These are phyloP conservation scores for Arbacia lixula DNA, from an alignment of 53 echinoderm and acorn worm genomes.

Conservation along the genomic window DNA sequence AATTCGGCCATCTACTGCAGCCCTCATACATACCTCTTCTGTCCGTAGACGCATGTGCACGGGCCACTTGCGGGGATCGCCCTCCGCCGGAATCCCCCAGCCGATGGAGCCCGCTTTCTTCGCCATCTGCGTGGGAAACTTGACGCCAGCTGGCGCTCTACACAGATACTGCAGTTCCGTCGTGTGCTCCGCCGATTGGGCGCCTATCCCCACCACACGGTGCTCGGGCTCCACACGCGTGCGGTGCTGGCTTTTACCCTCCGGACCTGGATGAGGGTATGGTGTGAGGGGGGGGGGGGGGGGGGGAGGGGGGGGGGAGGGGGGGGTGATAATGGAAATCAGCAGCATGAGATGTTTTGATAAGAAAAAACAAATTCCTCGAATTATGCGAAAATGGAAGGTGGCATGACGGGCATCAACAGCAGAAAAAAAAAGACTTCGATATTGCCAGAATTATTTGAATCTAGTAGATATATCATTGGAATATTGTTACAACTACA, in stretches of 20 bases:
- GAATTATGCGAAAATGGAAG: no score
- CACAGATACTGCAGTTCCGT: conserved; percentile 71
- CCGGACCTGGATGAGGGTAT: conserved; percentile 68
- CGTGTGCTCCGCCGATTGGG: conserved; percentile 58
- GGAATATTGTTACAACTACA: no score
- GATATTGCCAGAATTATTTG: no score
- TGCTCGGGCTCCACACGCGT: conserved; percentile 45
- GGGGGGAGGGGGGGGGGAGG: no score
- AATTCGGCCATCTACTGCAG: no score
- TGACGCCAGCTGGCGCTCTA: conserved; percentile 62
- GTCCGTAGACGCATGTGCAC: conserved; percentile 72
- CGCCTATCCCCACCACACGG: conserved; percentile 63
- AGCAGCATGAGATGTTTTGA: no score
- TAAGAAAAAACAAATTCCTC: no score
- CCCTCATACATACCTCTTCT: conserved; percentile 57
- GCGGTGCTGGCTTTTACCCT: conserved; percentile 68
- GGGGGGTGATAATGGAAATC: no score
- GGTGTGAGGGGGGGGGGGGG: no score
- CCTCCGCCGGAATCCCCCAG: conserved; percentile 74
- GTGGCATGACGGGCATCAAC: no score
- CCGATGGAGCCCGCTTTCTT: conserved; percentile 76
- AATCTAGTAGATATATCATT: no score
- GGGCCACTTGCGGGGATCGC: conserved; percentile 85
- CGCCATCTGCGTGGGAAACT: conserved; percentile 64
- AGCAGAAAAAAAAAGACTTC: no score